Base-by-base conservation (phyloP, 1,140 invertebrate species). In the Heliconius hermathena region DNA sequence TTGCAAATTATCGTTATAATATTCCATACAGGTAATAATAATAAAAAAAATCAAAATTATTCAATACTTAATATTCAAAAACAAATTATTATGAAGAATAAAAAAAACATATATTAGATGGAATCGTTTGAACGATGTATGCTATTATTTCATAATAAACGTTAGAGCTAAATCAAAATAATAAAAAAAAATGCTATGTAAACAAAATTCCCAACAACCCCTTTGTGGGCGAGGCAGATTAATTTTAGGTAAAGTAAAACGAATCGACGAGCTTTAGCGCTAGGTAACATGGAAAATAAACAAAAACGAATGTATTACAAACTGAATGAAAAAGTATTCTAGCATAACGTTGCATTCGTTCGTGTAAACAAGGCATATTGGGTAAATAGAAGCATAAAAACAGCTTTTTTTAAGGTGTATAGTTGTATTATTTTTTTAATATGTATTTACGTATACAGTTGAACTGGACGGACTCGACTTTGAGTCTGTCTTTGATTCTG, bases 181-280 rank as follows among this genome's bases (percentile, higher is more conserved):
- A 52, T 52, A 73, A 73, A 73, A 52, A 52, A 74, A 73, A 74
- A 52, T 49, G 2, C n/a, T 11, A 4, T 60, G 3, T 60, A 60
- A 26, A 60, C 54, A 60, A 60, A 60, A 60, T 60, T 60, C 18
- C 54, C 54, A 66, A 66, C 54, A 66, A 66, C 11, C 26, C 60
- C 60, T 26, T 66, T 66, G 60, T 66, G 60, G 22, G 22, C 26
- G 22, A 66, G 22, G 22, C 60, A 66, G 60, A 66, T 29, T 66
- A 66, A 66, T 66, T 66, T 66, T 66, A 66, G 60, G 60, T 66
- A 66, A 66, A 66, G 60, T 66, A 66, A 66, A 66, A 66, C 26
- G 22, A 66, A 66, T 66, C 22, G 60, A 66, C 60, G 26, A 66
- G 60, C 60, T 66, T 66, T 66, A 66, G 0, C 29, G 60, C 60